Base-by-base conservation (phyloP, 1,140 invertebrate genomes). In the Brachionus asplanchnoidis region DNA sequence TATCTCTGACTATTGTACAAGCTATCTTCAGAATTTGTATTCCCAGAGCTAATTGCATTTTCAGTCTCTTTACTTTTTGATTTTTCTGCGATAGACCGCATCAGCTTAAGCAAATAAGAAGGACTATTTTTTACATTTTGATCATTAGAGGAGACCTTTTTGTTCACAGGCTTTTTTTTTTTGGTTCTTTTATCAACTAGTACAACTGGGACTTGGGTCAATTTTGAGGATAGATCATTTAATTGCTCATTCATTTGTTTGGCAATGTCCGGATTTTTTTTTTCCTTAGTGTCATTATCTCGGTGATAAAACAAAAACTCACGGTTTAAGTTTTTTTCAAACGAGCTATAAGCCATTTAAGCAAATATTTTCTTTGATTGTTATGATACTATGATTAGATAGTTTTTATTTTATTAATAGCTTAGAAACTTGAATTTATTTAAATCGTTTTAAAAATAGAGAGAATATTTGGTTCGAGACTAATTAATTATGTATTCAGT, bases 231-330 rank as follows among this genome's bases (percentile, higher is more conserved):
- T 9, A 77, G 23, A 50, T 77, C 20, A 50, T 8, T 77, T 14
- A 77, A 9, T 28, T 77, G 42, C 5, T 44, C 17, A 23, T 77
- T 26, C 44, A 77, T 77, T 77, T 77, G 42, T 50, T 50, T 50
- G 9, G 42, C 73, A 23, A 77, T 77, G 42, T 77, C 46, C 1
- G 40, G 17, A 23, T 77, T 26, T 14, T 23, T 46, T 17, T 73
- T 73, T 7, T 42, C 20, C 3, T 44, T 20, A n/a, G 42, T 46
- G 17, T 20, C 40, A 26, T 77, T 50, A 50, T 77, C 73, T 14
- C 73, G 40, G n/a, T 77, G 73, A 50, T 77, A 77, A 23, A 77
- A 77, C 17, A 77, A 77, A 50, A 77, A 50, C 46, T 77, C 73
- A 1, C 73, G 73, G 50, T 77, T 77, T 26, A 77, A 77, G 20